Percentiles rank a stretch among this genome's conserved stretches.
phyloP scores from a whole-genome alignment of 2,113 vertebrate genomes.

The Pterocles burchelli region DNA sequence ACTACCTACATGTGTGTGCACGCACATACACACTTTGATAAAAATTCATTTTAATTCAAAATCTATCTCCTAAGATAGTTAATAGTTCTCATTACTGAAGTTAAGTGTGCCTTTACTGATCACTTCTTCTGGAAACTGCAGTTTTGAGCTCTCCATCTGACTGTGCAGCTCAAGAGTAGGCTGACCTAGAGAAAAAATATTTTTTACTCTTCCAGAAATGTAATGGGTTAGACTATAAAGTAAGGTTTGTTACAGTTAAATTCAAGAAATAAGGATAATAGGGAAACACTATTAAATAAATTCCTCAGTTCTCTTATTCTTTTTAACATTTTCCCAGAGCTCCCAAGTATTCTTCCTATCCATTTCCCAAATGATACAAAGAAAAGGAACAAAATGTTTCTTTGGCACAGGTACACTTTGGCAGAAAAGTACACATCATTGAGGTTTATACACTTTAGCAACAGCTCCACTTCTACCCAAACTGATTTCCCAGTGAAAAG shows the following conservation, averaged over 20 bases:
- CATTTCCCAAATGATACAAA: neutral
- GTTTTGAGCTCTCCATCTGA: neutral
- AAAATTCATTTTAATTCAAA: neutral
- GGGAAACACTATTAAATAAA: neutral
- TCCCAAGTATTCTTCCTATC: neutral
- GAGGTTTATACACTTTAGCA: neutral
- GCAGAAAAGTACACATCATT: neutral
- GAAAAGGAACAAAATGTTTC: neutral
- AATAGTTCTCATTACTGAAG: neutral
- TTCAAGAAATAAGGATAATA: neutral
- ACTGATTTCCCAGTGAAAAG: neutral
- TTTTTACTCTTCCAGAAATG: neutral
- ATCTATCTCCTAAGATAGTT: neutral
- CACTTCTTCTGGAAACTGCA: neutral
- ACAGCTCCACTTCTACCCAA: neutral
- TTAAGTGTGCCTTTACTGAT: neutral
- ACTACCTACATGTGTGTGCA: accelerated
- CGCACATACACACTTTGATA: neutral
- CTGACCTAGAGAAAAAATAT: neutral
- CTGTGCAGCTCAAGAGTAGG: neutral
- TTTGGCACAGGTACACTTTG: neutral
- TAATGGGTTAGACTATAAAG: neutral
- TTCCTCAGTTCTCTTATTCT: neutral
- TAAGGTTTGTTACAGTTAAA: neutral
- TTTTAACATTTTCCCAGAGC: neutral